phyloP scores from a whole-genome alignment of 1,140 invertebrate species.

The Cyclina sinensis region DNA sequence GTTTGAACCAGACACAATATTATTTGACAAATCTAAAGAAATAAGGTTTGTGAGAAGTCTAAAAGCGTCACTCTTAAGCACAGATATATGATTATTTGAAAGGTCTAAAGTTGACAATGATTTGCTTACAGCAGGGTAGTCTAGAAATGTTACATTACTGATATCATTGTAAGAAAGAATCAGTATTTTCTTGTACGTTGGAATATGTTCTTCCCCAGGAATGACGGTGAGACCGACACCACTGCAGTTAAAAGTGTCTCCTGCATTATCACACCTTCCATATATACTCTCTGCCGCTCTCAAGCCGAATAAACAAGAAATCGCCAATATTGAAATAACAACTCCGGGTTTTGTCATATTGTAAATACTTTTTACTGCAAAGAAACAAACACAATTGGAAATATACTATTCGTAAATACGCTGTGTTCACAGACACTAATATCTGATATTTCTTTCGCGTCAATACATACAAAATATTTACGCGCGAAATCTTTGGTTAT shows the following conservation, averaged over 20 bases:
- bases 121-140: neutral
- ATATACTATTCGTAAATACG: neutral
- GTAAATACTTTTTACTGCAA: neutral
- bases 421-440: neutral
- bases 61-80: conserved; percentile 36
- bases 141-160: conserved; percentile 35
- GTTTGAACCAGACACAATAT: conserved; percentile 22
- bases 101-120: conserved; percentile 1
- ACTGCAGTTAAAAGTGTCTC: conserved; percentile 29
- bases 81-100: conserved; percentile 43
- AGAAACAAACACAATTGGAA: neutral
- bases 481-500: too few relatives aligned
- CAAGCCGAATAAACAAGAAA: neutral
- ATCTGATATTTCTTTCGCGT: too few relatives aligned
- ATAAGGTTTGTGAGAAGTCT: conserved; percentile 3
- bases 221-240: neutral
- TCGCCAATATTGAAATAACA: neutral
- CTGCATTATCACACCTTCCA: neutral
- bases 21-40: conserved; percentile 55
- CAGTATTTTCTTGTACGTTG: neutral
- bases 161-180: conserved; percentile 50
- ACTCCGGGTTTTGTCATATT: neutral
- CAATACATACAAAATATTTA: too few relatives aligned
- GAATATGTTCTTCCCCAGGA: conserved; percentile 25
- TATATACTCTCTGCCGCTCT: conserved; percentile 5